Evolutionary conservation across 2,113 vertebrate species (phyloP).

Genomic region (Melospiza georgiana): DNA sequence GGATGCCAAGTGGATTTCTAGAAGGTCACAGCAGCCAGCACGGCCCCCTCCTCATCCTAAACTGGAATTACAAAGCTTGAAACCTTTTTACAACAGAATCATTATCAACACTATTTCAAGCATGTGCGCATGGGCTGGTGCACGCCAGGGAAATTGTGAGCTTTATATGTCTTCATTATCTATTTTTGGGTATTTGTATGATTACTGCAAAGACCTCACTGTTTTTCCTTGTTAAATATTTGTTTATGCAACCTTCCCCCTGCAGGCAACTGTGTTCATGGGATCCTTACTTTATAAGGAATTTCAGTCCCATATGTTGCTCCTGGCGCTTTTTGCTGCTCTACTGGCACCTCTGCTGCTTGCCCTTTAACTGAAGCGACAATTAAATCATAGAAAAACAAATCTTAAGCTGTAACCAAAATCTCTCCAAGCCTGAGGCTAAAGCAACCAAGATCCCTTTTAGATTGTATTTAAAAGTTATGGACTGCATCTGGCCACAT

Average conservation of each 20-base stretch:
- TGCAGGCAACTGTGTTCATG: constrained; percentile 30
- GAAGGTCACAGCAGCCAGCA: neutral
- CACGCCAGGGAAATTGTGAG: neutral
- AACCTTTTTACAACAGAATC: neutral
- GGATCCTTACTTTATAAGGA: constrained; percentile 60
- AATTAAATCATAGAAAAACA: constrained; percentile 47
- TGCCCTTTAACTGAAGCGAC: constrained; percentile 51
- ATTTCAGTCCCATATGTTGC: constrained; percentile 54
- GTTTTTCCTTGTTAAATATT: constrained; percentile 54
- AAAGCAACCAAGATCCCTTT: neutral
- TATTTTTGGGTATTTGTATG: constrained; percentile 49
- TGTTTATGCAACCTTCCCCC: constrained; percentile 44
- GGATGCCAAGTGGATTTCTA: neutral
- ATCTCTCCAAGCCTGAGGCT: neutral
- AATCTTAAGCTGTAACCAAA: constrained; percentile 36
- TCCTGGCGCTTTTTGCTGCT: constrained; percentile 44
- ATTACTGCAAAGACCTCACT: constrained; percentile 40
- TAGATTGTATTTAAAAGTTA: neutral
- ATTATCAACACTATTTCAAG: neutral
- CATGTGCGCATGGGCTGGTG: neutral
- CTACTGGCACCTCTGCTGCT: constrained; percentile 47
- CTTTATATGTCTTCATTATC: constrained; percentile 6
- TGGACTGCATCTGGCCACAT: neutral
- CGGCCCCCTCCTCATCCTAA: neutral
- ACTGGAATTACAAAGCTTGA: neutral